Evolutionary conservation across 1,140 invertebrate species (phyloP).

Genomic region (Drosophila varians): DNA sequence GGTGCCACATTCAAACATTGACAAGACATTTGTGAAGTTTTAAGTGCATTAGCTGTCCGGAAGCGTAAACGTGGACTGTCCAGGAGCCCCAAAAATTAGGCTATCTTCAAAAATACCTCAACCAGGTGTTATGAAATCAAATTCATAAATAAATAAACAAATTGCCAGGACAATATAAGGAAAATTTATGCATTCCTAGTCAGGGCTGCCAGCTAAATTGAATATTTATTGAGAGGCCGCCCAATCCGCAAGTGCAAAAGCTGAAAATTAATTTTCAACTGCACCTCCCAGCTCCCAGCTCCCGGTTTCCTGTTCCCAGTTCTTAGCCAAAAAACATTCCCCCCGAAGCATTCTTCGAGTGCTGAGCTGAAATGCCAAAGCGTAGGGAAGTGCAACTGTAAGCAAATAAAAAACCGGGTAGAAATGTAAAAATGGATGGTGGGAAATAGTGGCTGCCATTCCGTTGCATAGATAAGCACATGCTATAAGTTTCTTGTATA

Average conservation of each 20-base stretch:
- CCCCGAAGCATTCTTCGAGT: slow-evolving; percentile 33
- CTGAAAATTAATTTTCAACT: slow-evolving; percentile 37
- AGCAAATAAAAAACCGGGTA: slow-evolving; percentile 22
- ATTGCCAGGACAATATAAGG: not conserved
- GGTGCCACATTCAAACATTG: slow-evolving; percentile 69
- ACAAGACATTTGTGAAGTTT: slow-evolving; percentile 81
- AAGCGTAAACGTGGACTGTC: slow-evolving; percentile 13
- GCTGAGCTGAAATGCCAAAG: slow-evolving; percentile 27
- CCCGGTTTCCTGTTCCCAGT: not conserved
- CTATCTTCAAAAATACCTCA: not conserved
- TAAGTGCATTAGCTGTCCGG: slow-evolving; percentile 77
- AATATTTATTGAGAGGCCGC: slow-evolving; percentile 27
- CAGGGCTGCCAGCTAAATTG: slow-evolving; percentile 16
- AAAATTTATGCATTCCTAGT: slow-evolving; percentile 27
- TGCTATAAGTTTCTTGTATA: slow-evolving; percentile 38
- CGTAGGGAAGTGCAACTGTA: slow-evolving; percentile 23
- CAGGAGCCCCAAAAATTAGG: slow-evolving; percentile 40
- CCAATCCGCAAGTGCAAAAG: slow-evolving; percentile 3
- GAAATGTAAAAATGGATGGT: not conserved
- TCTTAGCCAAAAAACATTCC: not conserved
- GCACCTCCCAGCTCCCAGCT: not conserved
- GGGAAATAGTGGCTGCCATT: slow-evolving; percentile 32
- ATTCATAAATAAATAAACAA: slow-evolving; percentile 18
- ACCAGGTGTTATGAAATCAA: slow-evolving; percentile 13
- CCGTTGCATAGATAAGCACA: slow-evolving; percentile 47